Base-by-base conservation (phyloP, 2,888 invertebrate genomes). In the Andrena flavipes region DNA sequence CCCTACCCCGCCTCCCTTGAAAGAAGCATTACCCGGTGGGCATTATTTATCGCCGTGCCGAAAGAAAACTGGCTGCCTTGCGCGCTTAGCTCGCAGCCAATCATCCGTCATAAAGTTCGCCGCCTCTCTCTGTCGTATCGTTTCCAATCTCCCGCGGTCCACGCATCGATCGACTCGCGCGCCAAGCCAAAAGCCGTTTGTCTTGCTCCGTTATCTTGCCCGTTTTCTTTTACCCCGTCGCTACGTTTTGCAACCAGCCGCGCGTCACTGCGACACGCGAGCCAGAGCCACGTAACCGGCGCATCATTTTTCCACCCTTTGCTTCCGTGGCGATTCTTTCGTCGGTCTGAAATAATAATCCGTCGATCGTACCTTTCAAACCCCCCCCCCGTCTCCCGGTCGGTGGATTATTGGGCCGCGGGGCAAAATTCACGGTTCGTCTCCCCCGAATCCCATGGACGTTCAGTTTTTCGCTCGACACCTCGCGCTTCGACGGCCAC, bases 381-480 rank as follows among this genome's bases (percentile, higher is more conserved):
- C 13, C 4, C 4, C 3, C 3, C 0, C 54, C 51, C 23, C 35
- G 56, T 56, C 23, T 69, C 78, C 29, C 42, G 16, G 13, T 64
- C 51, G 64, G 68, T 23, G 85, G 82, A 85, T 85, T 87, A 87
- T 74, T 62, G 71, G 51, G 42, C 23, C 70, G 76, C 68, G 56
- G 75, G 35, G 77, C 54, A 78, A 68, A 87, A 87, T 86, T 80
- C 87, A 87, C 85, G 82, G 82, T 78, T 74, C 76, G 79, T 23
- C 63, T 68, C 70, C 71, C 51, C 29, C 80, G 80, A 74, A 87
- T 81, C 81, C 84, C 42, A 13, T 23, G 70, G 68, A 60, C 87
- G 87, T 77, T 62, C 82, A 75, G 82, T 87, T 87, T 87, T 87
- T 79, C 85, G 85, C 82, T 77, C 80, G 76, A 82, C 85, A 83